Base-by-base conservation (phyloP, 2,797 vertebrate genomes). In the Typhlichthys subterraneus region DNA sequence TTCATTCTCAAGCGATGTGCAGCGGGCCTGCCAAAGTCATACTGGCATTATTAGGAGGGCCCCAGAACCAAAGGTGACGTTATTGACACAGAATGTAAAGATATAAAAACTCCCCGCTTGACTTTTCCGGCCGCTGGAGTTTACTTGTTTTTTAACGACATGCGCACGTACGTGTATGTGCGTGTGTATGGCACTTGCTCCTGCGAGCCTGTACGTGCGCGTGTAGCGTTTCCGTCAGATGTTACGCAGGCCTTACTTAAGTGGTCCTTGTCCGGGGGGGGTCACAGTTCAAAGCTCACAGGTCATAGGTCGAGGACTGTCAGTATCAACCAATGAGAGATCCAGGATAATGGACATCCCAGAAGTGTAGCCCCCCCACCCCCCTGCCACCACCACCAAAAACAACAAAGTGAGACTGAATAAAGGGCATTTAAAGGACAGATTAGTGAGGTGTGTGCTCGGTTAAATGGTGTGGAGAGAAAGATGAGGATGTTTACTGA, bases 341-440 rank as follows among this genome's bases (percentile, higher is more conserved):
- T 75, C 70, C 84, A 88, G 83, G 80, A 84, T 89, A 87, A 89
- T 87, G 84, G 76, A 81, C 65, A 79, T 68, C 69, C 75, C 83
- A 86, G 82, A 63, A 76, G 80, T 53, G 61, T 67, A n/a, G 49
- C 14, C 5, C 10, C 8, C 8, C 72, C 63, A 64, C 46, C 12
- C 63, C 71, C 73, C 68, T 17, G 77, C 76, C 76, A 57, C 8
- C 68, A 6, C 33, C 8, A 1, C 5, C 33, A 38, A 9, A 38
- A 38, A 38, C 3, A 38, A 38, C 5, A 38, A 13, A 72, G 61
- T 63, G 46, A 50, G 59, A 64, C 61, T 82, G 83, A 88, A 82
- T 85, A 74, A 84, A 38, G 33, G 33, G 33, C 8, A 38, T 38
- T 38, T 38, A 38, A 9, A 38, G 6, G 33, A 38, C 33, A 9